These are phyloP conservation scores for Drosophila mayri DNA, from an alignment of 1,140 invertebrate species.

Conservation along the genomic window DNA sequence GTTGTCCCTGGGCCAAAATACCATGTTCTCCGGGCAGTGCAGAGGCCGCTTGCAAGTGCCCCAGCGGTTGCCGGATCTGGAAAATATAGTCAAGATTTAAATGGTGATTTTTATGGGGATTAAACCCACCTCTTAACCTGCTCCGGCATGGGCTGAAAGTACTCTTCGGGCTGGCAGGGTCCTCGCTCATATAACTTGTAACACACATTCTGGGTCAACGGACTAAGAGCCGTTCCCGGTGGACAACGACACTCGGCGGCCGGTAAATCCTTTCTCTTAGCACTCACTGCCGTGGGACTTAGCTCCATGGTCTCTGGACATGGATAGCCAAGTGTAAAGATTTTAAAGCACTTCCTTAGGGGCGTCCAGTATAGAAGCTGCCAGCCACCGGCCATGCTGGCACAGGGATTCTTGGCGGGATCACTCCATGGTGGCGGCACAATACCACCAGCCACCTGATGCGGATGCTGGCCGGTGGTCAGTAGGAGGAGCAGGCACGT, in stretches of 20 bases:
- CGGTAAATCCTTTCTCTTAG: conserved; percentile 72
- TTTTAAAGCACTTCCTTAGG: conserved; percentile 93
- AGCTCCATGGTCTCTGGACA: conserved; percentile 94
- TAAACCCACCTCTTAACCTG: conserved; percentile 52
- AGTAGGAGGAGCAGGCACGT: conserved; percentile 62
- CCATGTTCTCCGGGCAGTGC: conserved; percentile 87
- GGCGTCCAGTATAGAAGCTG: conserved; percentile 93
- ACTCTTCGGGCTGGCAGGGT: conserved; percentile 89
- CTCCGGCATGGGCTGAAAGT: conserved; percentile 57
- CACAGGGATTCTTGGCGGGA: conserved; percentile 92
- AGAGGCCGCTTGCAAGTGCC: conserved; percentile 89
- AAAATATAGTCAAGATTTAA: background rate
- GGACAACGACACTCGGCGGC: conserved; percentile 91
- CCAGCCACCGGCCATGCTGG: conserved; percentile 91
- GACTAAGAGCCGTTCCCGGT: conserved; percentile 89
- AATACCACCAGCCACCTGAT: conserved; percentile 86
- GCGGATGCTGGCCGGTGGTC: conserved; percentile 23
- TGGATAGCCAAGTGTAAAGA: conserved; percentile 92
- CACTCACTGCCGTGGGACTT: conserved; percentile 86
- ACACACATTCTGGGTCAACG: conserved; percentile 86
- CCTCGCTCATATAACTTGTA: conserved; percentile 90
- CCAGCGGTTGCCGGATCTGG: conserved; percentile 86
- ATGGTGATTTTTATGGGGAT: background rate
- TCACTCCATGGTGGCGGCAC: conserved; percentile 94
- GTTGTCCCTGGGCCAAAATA: conserved; percentile 90